Conservation (phyloP, 2,797 vertebrate species). For the Nyctibius grandis region DNA sequence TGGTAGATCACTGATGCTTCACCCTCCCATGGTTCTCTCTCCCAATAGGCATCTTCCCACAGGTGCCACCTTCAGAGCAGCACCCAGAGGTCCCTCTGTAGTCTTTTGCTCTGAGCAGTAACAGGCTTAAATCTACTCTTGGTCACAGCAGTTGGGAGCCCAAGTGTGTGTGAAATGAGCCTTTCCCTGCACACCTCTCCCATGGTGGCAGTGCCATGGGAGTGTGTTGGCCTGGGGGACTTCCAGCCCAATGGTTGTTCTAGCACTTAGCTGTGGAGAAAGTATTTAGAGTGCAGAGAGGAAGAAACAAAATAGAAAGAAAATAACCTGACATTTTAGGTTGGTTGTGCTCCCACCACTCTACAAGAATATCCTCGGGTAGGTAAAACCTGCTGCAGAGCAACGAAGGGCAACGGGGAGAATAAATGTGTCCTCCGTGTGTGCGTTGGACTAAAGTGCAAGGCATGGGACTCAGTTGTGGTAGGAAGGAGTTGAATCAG, state of each 20-base stretch:
- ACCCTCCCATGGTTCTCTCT: neutral
- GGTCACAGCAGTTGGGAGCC: too few relatives aligned
- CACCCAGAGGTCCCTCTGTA: neutral
- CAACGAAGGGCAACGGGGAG: fast-evolving
- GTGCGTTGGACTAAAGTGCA: fast-evolving
- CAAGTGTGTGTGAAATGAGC: fast-evolving
- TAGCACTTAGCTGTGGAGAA: neutral
- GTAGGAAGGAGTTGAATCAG: neutral
- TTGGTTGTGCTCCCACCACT: neutral
- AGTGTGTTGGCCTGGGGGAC: neutral
- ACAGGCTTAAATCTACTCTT: neutral
- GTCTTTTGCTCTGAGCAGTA: neutral
- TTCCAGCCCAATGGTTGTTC: neutral
- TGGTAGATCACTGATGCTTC: neutral
- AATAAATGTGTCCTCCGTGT: fast-evolving
- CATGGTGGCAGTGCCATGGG: fast-evolving
- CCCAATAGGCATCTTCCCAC: neutral
- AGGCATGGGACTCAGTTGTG: neutral
- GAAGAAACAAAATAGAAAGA: neutral
- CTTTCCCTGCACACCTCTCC: neutral
- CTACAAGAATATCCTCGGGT: neutral
- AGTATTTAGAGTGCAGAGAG: neutral
- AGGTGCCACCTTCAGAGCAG: neutral
- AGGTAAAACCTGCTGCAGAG: neutral
- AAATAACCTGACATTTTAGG: neutral